Percentiles rank a stretch among this genome's conserved stretches.
phyloP scores from a whole-genome alignment of 2,888 invertebrate genomes.

The Agriopis leucophaearia region DNA sequence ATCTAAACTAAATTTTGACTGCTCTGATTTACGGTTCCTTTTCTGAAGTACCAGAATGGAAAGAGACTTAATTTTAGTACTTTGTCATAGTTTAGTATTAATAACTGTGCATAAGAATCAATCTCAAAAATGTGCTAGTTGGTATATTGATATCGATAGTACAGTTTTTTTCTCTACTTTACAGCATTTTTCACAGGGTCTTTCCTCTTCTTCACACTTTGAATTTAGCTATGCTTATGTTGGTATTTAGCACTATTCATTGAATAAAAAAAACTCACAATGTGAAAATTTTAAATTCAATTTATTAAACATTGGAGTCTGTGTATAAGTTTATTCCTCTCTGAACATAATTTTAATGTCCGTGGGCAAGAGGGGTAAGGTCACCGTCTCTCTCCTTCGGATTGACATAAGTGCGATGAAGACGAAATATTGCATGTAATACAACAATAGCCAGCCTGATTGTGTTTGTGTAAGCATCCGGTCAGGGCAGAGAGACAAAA shows the following conservation, averaged over 20 bases:
- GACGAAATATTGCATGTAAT: too few relatives aligned
- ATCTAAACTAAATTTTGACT: neutral
- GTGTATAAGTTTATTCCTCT: too few relatives aligned
- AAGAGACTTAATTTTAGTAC: neutral
- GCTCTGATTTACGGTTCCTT: neutral
- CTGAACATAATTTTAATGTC: too few relatives aligned
- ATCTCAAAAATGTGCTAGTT: neutral
- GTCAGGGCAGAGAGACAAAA: too few relatives aligned
- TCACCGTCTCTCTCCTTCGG: too few relatives aligned
- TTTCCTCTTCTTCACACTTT: conserved; percentile 2
- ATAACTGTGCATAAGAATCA: neutral
- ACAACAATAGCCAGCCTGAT: too few relatives aligned
- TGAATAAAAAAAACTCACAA: too few relatives aligned
- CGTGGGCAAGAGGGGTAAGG: too few relatives aligned
- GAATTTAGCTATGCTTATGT: conserved; percentile 1
- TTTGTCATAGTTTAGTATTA: neutral
- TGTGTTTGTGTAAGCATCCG: too few relatives aligned
- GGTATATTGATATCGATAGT: neutral
- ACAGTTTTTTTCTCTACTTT: conserved; percentile 17
- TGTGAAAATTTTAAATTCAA: too few relatives aligned
- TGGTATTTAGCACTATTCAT: neutral
- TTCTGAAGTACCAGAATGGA: neutral
- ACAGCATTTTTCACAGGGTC: conserved; percentile 26
- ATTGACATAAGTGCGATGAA: too few relatives aligned
- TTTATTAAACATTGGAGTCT: too few relatives aligned